Conservation (phyloP, 2,113 vertebrate genomes). For the Triplophysa dalaica region DNA sequence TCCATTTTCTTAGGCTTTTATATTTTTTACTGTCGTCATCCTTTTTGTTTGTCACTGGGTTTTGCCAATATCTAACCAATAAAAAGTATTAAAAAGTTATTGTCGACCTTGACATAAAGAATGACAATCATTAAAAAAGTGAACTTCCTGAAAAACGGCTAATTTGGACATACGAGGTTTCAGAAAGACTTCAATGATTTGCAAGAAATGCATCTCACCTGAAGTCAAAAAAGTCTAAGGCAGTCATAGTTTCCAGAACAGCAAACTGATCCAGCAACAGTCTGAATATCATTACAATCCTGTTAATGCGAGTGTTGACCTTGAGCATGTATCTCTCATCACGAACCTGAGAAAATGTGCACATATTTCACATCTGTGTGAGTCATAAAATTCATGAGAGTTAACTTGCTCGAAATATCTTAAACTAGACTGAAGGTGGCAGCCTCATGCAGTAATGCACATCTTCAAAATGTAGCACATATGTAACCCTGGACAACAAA, state of each 20-base stretch:
- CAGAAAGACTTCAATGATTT: too few relatives aligned
- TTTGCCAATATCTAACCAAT: too few relatives aligned
- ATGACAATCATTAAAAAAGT: too few relatives aligned
- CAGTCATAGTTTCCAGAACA: slow-evolving; percentile 93
- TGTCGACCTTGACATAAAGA: too few relatives aligned
- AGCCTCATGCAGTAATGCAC: slow-evolving; percentile 13
- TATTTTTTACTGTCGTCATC: neutral
- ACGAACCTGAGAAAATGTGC: slow-evolving; percentile 75
- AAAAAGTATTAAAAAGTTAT: too few relatives aligned
- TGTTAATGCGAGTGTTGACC: slow-evolving; percentile 86
- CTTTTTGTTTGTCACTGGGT: too few relatives aligned
- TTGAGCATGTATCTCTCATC: slow-evolving; percentile 97
- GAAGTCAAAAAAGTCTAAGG: slow-evolving; percentile 94
- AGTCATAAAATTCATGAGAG: neutral
- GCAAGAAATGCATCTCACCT: slow-evolving; percentile 71
- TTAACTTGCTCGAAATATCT: neutral
- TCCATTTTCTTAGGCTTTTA: too few relatives aligned
- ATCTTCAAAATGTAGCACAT: too few relatives aligned
- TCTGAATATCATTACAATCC: slow-evolving; percentile 87
- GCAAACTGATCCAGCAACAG: slow-evolving; percentile 91
- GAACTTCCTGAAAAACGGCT: too few relatives aligned
- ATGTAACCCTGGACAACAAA: too few relatives aligned
- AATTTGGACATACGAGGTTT: too few relatives aligned
- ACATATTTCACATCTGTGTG: neutral
- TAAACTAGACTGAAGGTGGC: slow-evolving; percentile 37